Conservation (phyloP, 2,888 invertebrate genomes). For the Willowsia nigromaculata region DNA sequence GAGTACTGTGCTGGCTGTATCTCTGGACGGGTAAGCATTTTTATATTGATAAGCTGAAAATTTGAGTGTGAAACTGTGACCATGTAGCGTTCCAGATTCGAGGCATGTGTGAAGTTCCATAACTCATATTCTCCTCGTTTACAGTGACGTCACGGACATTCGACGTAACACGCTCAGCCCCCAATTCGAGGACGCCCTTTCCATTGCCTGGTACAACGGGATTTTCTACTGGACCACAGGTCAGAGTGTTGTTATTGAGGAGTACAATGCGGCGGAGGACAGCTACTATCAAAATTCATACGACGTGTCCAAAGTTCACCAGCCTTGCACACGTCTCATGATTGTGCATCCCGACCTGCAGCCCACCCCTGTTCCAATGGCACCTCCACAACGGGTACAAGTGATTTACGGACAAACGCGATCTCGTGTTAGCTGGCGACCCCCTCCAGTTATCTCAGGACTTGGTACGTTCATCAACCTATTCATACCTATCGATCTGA, state of each 20-base stretch:
- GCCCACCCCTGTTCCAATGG: slow-evolving; percentile 89
- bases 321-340: slow-evolving; percentile 82
- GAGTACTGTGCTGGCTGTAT: slow-evolving; percentile 90
- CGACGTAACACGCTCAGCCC: slow-evolving; percentile 87
- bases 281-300: slow-evolving; percentile 90
- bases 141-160: slow-evolving; percentile 87
- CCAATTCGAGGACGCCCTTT: slow-evolving; percentile 87
- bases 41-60: background rate
- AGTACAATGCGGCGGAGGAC: slow-evolving; percentile 86
- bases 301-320: slow-evolving; percentile 81
- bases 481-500: slow-evolving; percentile 58
- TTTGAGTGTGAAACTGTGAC: too few relatives aligned
- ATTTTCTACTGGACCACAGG: slow-evolving; percentile 96
- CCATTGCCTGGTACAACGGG: slow-evolving; percentile 88
- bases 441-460: slow-evolving; percentile 87
- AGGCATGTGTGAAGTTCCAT: too few relatives aligned
- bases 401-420: slow-evolving; percentile 86
- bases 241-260: slow-evolving; percentile 88
- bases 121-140: too few relatives aligned
- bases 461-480: slow-evolving; percentile 84
- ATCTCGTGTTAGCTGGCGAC: slow-evolving; percentile 84
- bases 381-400: slow-evolving; percentile 89
- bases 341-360: slow-evolving; percentile 87
- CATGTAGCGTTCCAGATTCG: too few relatives aligned
- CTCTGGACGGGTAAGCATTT: slow-evolving; percentile 87